These are phyloP conservation scores for Cyrtodaria siliqua DNA, from an alignment of 2,888 invertebrate genomes.

Conservation along the genomic window DNA sequence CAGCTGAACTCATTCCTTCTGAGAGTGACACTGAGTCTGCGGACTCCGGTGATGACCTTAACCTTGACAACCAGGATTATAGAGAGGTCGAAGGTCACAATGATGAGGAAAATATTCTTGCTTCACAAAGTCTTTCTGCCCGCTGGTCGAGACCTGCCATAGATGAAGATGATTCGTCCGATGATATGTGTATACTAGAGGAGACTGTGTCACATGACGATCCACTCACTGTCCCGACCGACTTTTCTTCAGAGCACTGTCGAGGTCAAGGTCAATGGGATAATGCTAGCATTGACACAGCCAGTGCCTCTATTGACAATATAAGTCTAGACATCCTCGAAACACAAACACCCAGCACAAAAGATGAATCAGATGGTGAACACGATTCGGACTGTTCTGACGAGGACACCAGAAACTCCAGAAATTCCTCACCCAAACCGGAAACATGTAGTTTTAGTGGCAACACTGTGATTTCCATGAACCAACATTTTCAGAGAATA, in stretches of 20 bases:
- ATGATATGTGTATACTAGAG: conserved; percentile 45
- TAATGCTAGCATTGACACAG: conserved; percentile 56
- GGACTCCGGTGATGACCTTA: conserved; percentile 46
- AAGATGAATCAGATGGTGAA: conserved; percentile 3
- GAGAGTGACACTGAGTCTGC: conserved; percentile 57
- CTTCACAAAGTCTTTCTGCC: conserved; percentile 42
- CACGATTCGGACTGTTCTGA: conserved; percentile 30
- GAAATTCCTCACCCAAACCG: conserved; percentile 50
- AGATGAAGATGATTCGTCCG: conserved; percentile 49
- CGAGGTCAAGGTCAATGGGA: conserved; percentile 42
- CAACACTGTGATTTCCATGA: conserved; percentile 32
- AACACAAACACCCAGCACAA: conserved; percentile 4
- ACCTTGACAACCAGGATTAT: conserved; percentile 21
- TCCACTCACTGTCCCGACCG: neutral
- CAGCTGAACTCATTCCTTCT: conserved; percentile 42
- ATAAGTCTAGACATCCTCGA: conserved; percentile 48
- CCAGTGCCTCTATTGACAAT: conserved; percentile 48
- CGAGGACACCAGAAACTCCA: conserved; percentile 15
- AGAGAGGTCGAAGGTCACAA: conserved; percentile 26
- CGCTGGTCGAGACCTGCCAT: conserved; percentile 37
- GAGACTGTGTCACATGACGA: conserved; percentile 3
- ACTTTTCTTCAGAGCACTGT: conserved; percentile 5
- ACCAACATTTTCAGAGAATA: neutral
- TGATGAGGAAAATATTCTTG: conserved; percentile 59
- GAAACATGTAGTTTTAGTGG: conserved; percentile 14